A percentile compares a stretch with the other conserved stretches of the same genome.
Evolutionary conservation across 2,888 invertebrate genomes (phyloP).

Genomic region (Napeogenes sylphis): DNA sequence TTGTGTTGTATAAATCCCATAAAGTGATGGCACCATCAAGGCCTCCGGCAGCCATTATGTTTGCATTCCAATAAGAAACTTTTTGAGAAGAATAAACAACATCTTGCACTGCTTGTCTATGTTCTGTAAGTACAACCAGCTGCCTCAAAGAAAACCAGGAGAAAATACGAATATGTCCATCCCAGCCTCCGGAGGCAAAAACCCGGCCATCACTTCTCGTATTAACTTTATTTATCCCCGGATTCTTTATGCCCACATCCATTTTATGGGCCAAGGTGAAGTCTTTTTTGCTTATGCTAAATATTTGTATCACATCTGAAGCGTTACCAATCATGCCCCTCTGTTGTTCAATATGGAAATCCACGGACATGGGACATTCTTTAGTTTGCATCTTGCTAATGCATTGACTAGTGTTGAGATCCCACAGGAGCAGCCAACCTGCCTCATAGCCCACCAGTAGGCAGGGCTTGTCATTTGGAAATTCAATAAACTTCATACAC

Average conservation of each 20-base stretch:
- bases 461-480: constrained; percentile 68
- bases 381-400: constrained; percentile 77
- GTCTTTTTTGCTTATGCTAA: constrained; percentile 76
- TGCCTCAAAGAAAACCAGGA: constrained; percentile 87
- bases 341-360: constrained; percentile 81
- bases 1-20: constrained; percentile 86
- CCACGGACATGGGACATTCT: constrained; percentile 83
- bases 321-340: constrained; percentile 83
- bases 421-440: constrained; percentile 85
- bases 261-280: constrained; percentile 76
- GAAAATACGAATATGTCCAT: constrained; percentile 84
- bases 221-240: constrained; percentile 83
- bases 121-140: constrained; percentile 85
- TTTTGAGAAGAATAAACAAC: constrained; percentile 82
- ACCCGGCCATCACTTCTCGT: constrained; percentile 84
- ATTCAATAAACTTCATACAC: constrained; percentile 77
- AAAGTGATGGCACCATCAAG: constrained; percentile 86
- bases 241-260: constrained; percentile 83
- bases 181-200: constrained; percentile 86
- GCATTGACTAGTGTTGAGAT: constrained; percentile 78
- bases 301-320: constrained; percentile 80
- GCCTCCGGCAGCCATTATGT: constrained; percentile 87
- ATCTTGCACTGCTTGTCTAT: constrained; percentile 83
- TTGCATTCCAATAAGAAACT: constrained; percentile 83
- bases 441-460: constrained; percentile 85